phyloP scores from a whole-genome alignment of 1,140 invertebrate genomes.

The Dendrolimus punctatus region DNA sequence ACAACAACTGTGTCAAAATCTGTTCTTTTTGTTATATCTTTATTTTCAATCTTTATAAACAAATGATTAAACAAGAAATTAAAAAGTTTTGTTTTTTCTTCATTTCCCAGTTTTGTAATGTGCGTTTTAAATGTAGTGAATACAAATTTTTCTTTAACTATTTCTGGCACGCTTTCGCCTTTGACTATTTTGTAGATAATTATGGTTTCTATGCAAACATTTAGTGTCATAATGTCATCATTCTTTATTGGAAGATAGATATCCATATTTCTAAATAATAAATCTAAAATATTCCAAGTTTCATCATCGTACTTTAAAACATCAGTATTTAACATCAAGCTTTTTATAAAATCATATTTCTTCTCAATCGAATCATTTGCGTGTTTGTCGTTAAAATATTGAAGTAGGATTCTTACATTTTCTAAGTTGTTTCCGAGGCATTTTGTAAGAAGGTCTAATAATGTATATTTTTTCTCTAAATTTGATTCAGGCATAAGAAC shows the following conservation, averaged over 20 bases:
- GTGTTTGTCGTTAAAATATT: constrained; percentile 34
- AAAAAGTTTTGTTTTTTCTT: constrained; percentile 34
- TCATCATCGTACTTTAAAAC: constrained; percentile 24
- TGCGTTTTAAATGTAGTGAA: constrained; percentile 30
- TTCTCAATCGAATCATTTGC: constrained; percentile 17
- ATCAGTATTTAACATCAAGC: constrained; percentile 20
- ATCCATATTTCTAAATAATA: constrained; percentile 28
- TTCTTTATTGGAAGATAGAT: constrained; percentile 19
- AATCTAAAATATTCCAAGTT: constrained; percentile 32
- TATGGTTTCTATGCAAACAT: constrained; percentile 22
- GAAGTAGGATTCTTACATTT: constrained; percentile 26
- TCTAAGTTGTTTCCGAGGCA: constrained; percentile 22
- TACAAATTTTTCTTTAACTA: constrained; percentile 27
- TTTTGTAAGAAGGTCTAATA: constrained; percentile 29
- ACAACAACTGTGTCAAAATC: constrained; percentile 17
- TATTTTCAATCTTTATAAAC: constrained; percentile 18
- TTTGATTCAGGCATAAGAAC: constrained; percentile 21
- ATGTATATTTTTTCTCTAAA: constrained; percentile 16
- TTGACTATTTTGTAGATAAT: constrained; percentile 33
- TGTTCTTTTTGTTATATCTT: constrained; percentile 16
- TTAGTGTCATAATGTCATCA: constrained; percentile 2
- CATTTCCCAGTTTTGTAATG: constrained; percentile 22
- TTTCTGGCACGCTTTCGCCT: constrained; percentile 24
- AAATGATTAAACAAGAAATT: constrained; percentile 29
- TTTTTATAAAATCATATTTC: constrained; percentile 24